These are phyloP conservation scores for Acronicta alni DNA, from an alignment of 2,888 invertebrate species.

Conservation along the genomic window DNA sequence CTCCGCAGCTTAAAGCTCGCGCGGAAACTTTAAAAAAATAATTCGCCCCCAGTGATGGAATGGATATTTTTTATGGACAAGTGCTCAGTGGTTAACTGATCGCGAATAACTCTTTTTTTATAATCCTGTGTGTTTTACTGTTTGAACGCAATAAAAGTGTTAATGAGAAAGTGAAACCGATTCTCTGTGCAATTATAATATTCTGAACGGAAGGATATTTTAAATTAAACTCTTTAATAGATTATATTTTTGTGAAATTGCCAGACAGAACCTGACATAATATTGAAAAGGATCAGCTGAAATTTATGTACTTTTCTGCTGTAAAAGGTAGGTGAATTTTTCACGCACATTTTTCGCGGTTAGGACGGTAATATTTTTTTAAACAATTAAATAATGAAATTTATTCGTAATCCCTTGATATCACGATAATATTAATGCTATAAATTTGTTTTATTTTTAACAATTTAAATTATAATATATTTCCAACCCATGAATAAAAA, in stretches of 20 bases:
- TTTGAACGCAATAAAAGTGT: slow-evolving; percentile 64
- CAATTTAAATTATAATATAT: neutral
- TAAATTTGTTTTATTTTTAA: neutral
- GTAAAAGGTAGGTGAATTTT: slow-evolving; percentile 63
- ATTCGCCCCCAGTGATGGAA: slow-evolving; percentile 74
- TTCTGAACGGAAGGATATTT: slow-evolving; percentile 64
- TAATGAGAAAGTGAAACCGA: slow-evolving; percentile 78
- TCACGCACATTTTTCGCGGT: neutral
- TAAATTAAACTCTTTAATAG: slow-evolving; percentile 57
- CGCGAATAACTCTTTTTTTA: slow-evolving; percentile 61
- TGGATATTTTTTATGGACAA: slow-evolving; percentile 77
- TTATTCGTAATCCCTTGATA: neutral
- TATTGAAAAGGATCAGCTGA: slow-evolving; percentile 57
- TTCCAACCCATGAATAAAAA: neutral
- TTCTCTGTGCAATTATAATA: slow-evolving; percentile 70
- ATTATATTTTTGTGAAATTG: slow-evolving; percentile 54
- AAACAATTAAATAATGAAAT: too few species aligned
- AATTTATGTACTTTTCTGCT: slow-evolving; percentile 56
- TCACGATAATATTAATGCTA: neutral
- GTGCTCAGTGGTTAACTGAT: slow-evolving; percentile 76
- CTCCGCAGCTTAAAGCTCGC: slow-evolving; percentile 82
- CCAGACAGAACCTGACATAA: slow-evolving; percentile 55
- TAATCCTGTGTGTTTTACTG: slow-evolving; percentile 62
- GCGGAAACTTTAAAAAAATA: slow-evolving; percentile 69
- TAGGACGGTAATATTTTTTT: too few species aligned